Evolutionary conservation across 2,797 vertebrate species (phyloP).

Genomic region (Myotis pilosus): DNA sequence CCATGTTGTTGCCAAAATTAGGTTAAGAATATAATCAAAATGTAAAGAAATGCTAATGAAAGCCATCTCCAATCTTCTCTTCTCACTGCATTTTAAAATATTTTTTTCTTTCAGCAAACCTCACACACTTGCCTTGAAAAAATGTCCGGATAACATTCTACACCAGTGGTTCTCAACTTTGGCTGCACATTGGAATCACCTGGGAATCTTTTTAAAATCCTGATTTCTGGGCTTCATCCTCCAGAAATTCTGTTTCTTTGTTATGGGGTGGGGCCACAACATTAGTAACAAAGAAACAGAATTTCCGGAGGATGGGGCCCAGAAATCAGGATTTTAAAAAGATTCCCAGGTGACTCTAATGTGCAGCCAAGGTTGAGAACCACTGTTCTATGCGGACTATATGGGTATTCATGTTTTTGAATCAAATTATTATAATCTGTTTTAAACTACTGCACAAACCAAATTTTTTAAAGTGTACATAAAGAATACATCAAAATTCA

Average conservation of each 20-base stretch:
- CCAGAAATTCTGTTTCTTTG: too few species aligned
- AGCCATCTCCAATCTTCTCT: constrained; percentile 10
- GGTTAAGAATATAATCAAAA: not conserved
- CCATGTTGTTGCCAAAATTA: not conserved
- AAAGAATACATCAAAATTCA: not conserved
- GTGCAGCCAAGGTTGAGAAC: too few species aligned
- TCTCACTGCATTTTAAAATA: constrained; percentile 55
- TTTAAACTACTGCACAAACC: not conserved
- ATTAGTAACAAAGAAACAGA: too few species aligned
- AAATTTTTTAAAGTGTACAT: constrained; percentile 39
- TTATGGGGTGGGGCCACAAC: too few species aligned
- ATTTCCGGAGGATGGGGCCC: too few species aligned
- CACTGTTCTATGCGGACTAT: not conserved
- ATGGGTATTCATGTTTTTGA: not conserved
- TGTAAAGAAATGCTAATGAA: constrained; percentile 47
- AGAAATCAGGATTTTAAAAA: too few species aligned
- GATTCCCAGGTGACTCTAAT: too few species aligned
- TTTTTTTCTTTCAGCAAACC: not conserved
- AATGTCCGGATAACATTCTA: not conserved
- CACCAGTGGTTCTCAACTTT: too few species aligned
- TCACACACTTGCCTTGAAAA: not conserved
- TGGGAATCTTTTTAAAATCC: too few species aligned
- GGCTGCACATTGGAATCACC: too few species aligned
- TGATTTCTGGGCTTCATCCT: too few species aligned
- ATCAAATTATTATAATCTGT: not conserved